Percentiles rank a stretch among this genome's conserved stretches.
phyloP scores from a whole-genome alignment of 2,797 vertebrate genomes.

The Ctenopoma multispine region DNA sequence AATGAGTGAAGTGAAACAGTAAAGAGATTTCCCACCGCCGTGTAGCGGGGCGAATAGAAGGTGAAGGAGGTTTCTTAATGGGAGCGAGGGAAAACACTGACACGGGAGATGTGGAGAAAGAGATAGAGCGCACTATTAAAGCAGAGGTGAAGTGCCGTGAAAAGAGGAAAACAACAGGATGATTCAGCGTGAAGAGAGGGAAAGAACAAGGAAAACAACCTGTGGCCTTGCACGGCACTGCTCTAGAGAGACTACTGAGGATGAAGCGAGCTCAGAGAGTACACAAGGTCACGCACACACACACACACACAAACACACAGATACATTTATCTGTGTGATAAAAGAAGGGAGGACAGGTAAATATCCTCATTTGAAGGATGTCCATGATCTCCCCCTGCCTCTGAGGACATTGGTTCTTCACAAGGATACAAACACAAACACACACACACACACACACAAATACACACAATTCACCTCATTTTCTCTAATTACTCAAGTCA shows the following conservation, averaged over 20 bases:
- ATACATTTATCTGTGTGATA: not conserved
- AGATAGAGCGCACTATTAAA: constrained; percentile 66
- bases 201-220: constrained; percentile 74
- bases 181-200: constrained; percentile 73
- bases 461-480: constrained; percentile 28
- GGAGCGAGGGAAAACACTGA: constrained; percentile 67
- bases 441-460: constrained; percentile 12
- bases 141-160: constrained; percentile 68
- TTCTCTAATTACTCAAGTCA: constrained; percentile 74
- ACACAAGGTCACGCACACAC: constrained; percentile 20
- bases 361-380: constrained; percentile 54
- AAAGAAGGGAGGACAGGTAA: constrained; percentile 36
- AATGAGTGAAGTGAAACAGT: constrained; percentile 41
- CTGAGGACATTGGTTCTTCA: constrained; percentile 37
- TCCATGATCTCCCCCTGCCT: constrained; percentile 53
- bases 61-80: constrained; percentile 62
- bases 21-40: constrained; percentile 71
- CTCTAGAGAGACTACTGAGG: constrained; percentile 60
- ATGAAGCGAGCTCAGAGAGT: constrained; percentile 26
- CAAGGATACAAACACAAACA: constrained; percentile 16
- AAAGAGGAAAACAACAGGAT: constrained; percentile 73
- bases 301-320: constrained; percentile 32
- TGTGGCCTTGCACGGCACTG: constrained; percentile 66
- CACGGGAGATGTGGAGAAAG: constrained; percentile 70
- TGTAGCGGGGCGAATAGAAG: constrained; percentile 47